Conservation (phyloP, 2,797 vertebrate genomes). For the Cheirogaleus major region DNA sequence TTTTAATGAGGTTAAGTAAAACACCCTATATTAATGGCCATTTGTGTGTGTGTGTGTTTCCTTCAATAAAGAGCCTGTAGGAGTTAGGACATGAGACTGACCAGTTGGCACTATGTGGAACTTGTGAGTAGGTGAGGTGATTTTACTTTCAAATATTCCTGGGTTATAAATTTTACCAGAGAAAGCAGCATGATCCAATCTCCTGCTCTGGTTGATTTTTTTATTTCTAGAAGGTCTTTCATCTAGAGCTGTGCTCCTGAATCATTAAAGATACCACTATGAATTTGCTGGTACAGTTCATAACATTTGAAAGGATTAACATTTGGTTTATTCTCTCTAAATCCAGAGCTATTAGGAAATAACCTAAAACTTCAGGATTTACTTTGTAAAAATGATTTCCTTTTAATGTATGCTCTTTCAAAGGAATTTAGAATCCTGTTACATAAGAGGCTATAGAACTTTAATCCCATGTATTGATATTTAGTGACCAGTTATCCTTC, state of each 20-base stretch:
- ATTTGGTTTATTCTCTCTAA: constrained; percentile 83
- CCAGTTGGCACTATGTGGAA: background rate
- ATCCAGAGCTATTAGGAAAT: constrained; percentile 83
- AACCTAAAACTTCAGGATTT: constrained; percentile 84
- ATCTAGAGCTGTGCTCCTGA: constrained; percentile 29
- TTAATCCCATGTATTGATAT: constrained; percentile 72
- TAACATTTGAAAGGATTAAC: constrained; percentile 84
- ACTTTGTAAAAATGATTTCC: constrained; percentile 80
- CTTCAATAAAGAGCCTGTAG: background rate
- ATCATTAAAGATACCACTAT: constrained; percentile 50
- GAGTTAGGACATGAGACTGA: background rate
- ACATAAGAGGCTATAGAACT: constrained; percentile 71
- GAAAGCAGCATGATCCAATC: background rate
- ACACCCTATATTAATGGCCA: background rate
- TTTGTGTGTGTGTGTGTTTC: background rate
- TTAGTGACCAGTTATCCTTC: constrained; percentile 63
- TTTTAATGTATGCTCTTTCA: constrained; percentile 77
- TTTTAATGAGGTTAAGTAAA: background rate
- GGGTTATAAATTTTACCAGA: background rate
- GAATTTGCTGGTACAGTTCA: constrained; percentile 71
- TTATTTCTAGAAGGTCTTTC: constrained; percentile 17
- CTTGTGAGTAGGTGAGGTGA: background rate
- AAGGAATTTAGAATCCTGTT: constrained; percentile 81
- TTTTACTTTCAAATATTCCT: background rate
- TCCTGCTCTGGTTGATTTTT: background rate